Conservation (phyloP, 2,113 vertebrate genomes). For the Malurus melanocephalus region DNA sequence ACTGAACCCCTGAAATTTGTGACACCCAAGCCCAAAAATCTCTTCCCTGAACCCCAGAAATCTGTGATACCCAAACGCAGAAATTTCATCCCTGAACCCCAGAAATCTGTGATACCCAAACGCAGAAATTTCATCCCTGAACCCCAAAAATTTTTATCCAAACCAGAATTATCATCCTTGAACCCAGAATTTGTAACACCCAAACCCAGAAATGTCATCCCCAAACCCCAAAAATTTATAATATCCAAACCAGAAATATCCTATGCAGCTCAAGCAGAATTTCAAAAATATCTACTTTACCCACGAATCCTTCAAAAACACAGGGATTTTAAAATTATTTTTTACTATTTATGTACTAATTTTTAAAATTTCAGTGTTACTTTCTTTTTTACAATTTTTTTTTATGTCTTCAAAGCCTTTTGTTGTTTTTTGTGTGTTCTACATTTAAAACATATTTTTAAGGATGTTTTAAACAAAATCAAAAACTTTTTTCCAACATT, state of each 20-base stretch:
- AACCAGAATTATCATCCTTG: not conserved
- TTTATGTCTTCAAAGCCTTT: fast-evolving
- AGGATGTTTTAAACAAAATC: not conserved
- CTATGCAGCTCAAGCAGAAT: fast-evolving
- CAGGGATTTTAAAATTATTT: fast-evolving
- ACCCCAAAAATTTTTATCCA: not conserved
- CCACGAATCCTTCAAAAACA: fast-evolving
- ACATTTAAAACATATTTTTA: fast-evolving
- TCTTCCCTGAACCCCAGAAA: too few relatives aligned
- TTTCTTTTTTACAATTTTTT: not conserved
- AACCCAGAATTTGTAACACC: too few relatives aligned
- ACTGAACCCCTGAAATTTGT: too few relatives aligned
- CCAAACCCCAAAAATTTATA: too few relatives aligned
- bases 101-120: not conserved
- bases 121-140: too few relatives aligned
- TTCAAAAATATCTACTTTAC: not conserved
- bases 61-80: too few relatives aligned
- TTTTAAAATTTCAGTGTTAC: fast-evolving
- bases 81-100: too few relatives aligned
- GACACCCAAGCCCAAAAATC: too few relatives aligned
- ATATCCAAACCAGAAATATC: too few relatives aligned
- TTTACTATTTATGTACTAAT: fast-evolving
- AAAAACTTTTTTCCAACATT: not conserved
- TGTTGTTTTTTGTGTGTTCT: not conserved
- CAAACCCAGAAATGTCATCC: not conserved